phyloP scores from a whole-genome alignment of 2,797 vertebrate genomes.

The Telmatherina bonti region DNA sequence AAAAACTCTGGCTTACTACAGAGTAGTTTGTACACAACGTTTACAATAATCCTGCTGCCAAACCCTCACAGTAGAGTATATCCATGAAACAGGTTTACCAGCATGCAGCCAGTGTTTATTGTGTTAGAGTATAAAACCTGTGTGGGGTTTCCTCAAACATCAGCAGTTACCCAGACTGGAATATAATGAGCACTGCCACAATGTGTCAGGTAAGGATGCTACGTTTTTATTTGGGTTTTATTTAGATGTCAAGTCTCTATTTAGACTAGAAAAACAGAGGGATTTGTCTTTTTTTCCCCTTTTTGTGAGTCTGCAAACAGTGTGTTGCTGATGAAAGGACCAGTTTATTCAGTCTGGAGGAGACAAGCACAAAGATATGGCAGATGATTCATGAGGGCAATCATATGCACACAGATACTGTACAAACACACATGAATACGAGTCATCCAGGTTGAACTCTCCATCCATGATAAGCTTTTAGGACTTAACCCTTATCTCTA shows the following conservation, averaged over 20 bases:
- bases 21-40: conserved; percentile 40
- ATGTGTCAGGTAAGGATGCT: conserved; percentile 61
- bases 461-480: conserved; percentile 32
- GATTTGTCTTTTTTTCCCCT: conserved; percentile 47
- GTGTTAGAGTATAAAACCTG: conserved; percentile 51
- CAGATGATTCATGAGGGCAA: conserved; percentile 44
- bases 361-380: conserved; percentile 39
- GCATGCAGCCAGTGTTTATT: conserved; percentile 42
- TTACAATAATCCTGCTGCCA: conserved; percentile 43
- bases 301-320: conserved; percentile 19
- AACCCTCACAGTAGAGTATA: conserved; percentile 46
- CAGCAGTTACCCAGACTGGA: conserved; percentile 68
- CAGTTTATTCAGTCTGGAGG: conserved; percentile 39
- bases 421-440: conserved; percentile 8
- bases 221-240: conserved; percentile 60
- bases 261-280: conserved; percentile 51
- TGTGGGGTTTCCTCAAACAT: conserved; percentile 69
- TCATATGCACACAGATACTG: conserved; percentile 12
- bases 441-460: conserved; percentile 15
- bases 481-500: conserved; percentile 20
- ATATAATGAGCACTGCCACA: conserved; percentile 65
- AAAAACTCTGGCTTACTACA: conserved; percentile 47
- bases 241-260: conserved; percentile 67
- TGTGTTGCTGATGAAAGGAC: conserved; percentile 28
- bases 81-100: conserved; percentile 68